Evolutionary conservation across 64 coral and sea anemone species (phyloP).

Genomic region (Acropora tenuis): DNA sequence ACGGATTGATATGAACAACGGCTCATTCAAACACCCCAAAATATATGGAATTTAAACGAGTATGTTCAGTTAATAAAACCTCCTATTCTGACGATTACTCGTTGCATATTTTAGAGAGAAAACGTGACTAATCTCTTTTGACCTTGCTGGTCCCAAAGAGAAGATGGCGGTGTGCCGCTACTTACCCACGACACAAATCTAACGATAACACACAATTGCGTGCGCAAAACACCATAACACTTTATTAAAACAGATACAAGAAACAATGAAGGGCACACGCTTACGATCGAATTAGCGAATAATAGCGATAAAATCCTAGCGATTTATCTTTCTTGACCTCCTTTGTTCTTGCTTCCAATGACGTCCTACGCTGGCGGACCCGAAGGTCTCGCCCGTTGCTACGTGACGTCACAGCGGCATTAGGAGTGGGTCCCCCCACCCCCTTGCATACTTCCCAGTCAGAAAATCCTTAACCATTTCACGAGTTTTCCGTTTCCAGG

Average conservation of each 20-base stretch:
- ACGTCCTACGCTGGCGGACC: background rate
- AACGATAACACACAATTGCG: background rate
- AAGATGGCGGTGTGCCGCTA: constrained; percentile 8
- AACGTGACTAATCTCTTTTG: background rate
- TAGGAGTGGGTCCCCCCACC: background rate
- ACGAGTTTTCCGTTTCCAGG: too few species aligned
- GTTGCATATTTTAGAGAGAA: constrained; percentile 8
- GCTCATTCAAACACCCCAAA: background rate
- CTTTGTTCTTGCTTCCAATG: background rate
- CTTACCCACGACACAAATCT: background rate
- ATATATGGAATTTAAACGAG: background rate
- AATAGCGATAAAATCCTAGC: background rate
- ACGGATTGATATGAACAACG: background rate
- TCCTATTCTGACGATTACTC: background rate
- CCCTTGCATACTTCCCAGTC: too few species aligned
- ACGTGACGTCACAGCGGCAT: background rate
- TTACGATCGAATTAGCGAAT: constrained; percentile 2
- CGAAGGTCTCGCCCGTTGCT: background rate
- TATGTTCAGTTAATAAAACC: background rate
- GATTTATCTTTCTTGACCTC: background rate
- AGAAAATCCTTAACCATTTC: too few species aligned
- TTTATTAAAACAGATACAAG: background rate
- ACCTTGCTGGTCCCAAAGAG: background rate
- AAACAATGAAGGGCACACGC: background rate
- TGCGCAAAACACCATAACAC: background rate